Percentiles rank a stretch among this genome's conserved stretches.
These are phyloP conservation scores for Varecia variegata DNA, from an alignment of 2,797 vertebrate species.

Conservation along the genomic window DNA sequence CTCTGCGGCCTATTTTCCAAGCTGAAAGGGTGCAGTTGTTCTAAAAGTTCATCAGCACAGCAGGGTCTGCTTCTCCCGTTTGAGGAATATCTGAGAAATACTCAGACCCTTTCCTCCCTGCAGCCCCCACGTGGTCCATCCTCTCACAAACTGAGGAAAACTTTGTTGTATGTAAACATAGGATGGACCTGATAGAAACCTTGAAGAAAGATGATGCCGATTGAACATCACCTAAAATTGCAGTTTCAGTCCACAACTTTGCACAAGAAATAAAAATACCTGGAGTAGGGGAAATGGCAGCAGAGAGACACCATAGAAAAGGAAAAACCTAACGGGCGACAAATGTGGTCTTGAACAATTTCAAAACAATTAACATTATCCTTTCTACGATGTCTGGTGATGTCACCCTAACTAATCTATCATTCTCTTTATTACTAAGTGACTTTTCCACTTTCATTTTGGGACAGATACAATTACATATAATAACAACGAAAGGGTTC, in stretches of 20 bases:
- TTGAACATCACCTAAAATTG: background rate
- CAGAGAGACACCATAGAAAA: background rate
- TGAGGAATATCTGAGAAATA: background rate
- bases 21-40: background rate
- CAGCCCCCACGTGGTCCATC: background rate
- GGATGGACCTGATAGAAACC: background rate
- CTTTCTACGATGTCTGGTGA: background rate
- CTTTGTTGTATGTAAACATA: accelerated
- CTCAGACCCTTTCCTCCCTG: background rate
- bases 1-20: background rate
- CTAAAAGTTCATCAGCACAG: background rate
- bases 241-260: background rate
- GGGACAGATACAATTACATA: background rate
- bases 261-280: background rate
- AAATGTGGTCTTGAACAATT: background rate
- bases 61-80: background rate
- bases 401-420: background rate
- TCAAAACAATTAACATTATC: background rate
- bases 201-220: background rate
- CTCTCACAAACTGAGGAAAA: background rate
- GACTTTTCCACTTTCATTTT: background rate
- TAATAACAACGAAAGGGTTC: background rate
- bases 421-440: background rate
- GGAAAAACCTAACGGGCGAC: background rate
- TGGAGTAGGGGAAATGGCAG: too few species aligned